A percentile compares a stretch with the other conserved stretches of the same genome.
Conservation (phyloP, 2,797 vertebrate species). For the Leontopithecus rosalia region DNA sequence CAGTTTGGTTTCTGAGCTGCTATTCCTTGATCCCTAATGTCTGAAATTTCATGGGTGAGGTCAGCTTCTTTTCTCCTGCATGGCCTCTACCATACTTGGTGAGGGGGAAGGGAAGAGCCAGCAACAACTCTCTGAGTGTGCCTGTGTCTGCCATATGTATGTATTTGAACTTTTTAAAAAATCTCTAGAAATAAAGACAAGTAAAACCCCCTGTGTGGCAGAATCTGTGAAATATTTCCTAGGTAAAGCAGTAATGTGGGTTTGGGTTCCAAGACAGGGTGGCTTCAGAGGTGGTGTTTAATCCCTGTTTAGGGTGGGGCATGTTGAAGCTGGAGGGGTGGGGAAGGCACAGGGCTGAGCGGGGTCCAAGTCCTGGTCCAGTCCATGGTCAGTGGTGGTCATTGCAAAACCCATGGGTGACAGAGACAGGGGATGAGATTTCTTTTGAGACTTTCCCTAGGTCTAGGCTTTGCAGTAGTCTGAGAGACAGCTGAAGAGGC, state of each 20-base stretch:
- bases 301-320: neutral
- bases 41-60: neutral
- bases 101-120: neutral
- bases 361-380: neutral
- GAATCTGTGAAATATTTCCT: neutral
- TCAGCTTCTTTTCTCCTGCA: neutral
- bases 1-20: neutral
- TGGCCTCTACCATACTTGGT: neutral
- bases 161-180: neutral
- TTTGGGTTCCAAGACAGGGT: neutral
- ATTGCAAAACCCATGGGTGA: neutral
- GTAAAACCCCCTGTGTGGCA: neutral
- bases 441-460: neutral
- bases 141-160: neutral
- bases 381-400: neutral
- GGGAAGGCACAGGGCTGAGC: neutral
- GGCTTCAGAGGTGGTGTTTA: neutral
- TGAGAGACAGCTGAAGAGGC: neutral
- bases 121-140: neutral
- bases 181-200: constrained; percentile 36
- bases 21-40: neutral
- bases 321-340: neutral
- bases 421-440: neutral
- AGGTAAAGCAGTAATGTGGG: neutral
- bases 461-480: neutral